Evolutionary conservation across 2,797 vertebrate species (phyloP), one percentile per base, ranked within the genome.

Genomic region (Iguana delicatissima): DNA sequence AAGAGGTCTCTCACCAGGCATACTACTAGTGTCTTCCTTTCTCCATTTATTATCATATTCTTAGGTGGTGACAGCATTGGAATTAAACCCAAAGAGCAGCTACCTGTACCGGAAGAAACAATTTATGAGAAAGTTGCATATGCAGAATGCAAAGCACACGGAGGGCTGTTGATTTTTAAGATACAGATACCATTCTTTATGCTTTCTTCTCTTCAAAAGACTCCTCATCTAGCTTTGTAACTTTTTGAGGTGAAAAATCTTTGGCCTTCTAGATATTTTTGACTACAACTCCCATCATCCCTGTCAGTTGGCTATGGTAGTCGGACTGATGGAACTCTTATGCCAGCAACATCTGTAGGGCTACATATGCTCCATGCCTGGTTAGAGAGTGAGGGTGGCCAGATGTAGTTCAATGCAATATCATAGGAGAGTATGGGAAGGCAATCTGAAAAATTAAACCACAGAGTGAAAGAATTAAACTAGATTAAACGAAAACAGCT

Each of bases 1-100:
- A 67, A 77, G 2, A 95, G 88, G 1, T 96, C 92, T 0, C 95
- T 94, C 86, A 97, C 97, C 93, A 97, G 89, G 1, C 97, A 97
- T 38, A 96, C 90, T 88, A 97, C 95, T 91, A 97, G 90, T 0
- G 0, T 92, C 90, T 94, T 94, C 55, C 0, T 96, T 91, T 95
- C 95, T 32, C 97, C 97, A 0, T 93, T 94, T 91, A 96, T 89
- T 84, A 95, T 76, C 90, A 96, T 87, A 1, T 90, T 96, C 80
- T 97, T 4, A 0, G 97, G 97, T 0, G 85, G 97, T 32, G 95
- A 93, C 95, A 97, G 80, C 0, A 93, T 94, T 8, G 97, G 96
- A 88, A 96, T 94, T 0, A 96, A 96, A 0, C 16, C 64, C 0
- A 62, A 2, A 0, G 89, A 79, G 3, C 83, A 77, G 6, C 84